These are phyloP conservation scores for Drosophila greeni DNA, from an alignment of 2,888 invertebrate species.

Conservation along the genomic window DNA sequence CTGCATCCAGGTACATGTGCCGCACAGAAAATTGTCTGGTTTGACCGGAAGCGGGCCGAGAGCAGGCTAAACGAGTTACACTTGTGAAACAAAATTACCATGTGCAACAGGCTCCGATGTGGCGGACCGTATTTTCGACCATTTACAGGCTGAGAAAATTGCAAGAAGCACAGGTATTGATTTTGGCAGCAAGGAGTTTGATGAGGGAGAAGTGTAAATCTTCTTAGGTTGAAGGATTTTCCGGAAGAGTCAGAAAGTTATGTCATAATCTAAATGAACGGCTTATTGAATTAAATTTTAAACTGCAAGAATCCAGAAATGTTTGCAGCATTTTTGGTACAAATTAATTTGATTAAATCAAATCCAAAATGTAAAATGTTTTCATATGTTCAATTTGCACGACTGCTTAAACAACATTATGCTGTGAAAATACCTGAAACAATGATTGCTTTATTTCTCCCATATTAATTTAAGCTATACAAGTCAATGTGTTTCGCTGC, in stretches of 20 bases:
- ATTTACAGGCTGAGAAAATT: constrained; percentile 1
- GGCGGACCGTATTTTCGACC: constrained; percentile 5
- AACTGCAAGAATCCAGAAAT: not conserved
- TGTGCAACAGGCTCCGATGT: constrained; percentile 25
- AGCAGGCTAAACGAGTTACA: constrained; percentile 46
- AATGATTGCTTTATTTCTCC: not conserved
- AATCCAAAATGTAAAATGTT: not conserved
- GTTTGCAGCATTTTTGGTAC: no score
- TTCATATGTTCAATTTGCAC: not conserved
- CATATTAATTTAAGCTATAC: not conserved
- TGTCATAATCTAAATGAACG: not conserved
- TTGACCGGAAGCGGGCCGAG: constrained; percentile 46
- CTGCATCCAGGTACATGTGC: not conserved
- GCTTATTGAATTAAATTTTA: not conserved
- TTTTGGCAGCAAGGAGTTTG: not conserved
- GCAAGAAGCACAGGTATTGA: constrained; percentile 1
- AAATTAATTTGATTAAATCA: not conserved
- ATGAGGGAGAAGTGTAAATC: not conserved
- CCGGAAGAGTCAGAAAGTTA: not conserved
- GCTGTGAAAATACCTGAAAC: not conserved
- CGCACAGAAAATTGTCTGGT: constrained; percentile 32
- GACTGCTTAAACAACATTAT: not conserved
- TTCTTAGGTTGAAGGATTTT: not conserved
- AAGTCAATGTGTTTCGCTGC: not conserved
- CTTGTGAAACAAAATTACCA: constrained; percentile 48